Conservation (phyloP, 1,140 invertebrate genomes). For the Lanistes nyassanus region DNA sequence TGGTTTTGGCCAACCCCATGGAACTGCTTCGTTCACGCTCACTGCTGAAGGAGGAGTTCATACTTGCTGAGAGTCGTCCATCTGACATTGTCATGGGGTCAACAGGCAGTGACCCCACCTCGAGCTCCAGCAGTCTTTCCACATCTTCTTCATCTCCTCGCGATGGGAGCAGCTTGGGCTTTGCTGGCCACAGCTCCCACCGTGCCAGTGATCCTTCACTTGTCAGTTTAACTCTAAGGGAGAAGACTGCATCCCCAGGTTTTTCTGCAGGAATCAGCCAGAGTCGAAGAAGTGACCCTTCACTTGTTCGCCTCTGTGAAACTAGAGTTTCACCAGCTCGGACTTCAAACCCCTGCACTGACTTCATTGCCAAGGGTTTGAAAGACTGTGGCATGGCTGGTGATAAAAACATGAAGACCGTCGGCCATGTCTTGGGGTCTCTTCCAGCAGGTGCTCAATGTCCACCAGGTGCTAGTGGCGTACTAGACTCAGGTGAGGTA, state of each 20-base stretch:
- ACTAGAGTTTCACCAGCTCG: too few relatives aligned
- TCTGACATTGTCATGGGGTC: conserved; percentile 51
- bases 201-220: conserved; percentile 17
- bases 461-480: too few relatives aligned
- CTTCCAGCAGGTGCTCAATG: too few relatives aligned
- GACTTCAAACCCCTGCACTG: too few relatives aligned
- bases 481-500: background rate
- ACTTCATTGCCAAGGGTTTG: too few relatives aligned
- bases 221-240: conserved; percentile 15
- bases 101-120: conserved; percentile 39
- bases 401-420: too few relatives aligned
- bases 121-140: conserved; percentile 31
- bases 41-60: conserved; percentile 58
- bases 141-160: conserved; percentile 34
- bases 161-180: conserved; percentile 1
- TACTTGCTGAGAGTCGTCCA: conserved; percentile 59
- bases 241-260: conserved; percentile 2
- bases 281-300: too few relatives aligned
- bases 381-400: too few relatives aligned
- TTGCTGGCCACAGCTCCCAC: background rate
- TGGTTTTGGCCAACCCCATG: conserved; percentile 15
- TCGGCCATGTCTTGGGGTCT: too few relatives aligned
- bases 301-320: too few relatives aligned
- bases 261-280: background rate
- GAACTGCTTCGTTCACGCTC: conserved; percentile 48